Evolutionary conservation across 2,797 vertebrate genomes (phyloP).

Genomic region (Mormyrus proboscirostris): DNA sequence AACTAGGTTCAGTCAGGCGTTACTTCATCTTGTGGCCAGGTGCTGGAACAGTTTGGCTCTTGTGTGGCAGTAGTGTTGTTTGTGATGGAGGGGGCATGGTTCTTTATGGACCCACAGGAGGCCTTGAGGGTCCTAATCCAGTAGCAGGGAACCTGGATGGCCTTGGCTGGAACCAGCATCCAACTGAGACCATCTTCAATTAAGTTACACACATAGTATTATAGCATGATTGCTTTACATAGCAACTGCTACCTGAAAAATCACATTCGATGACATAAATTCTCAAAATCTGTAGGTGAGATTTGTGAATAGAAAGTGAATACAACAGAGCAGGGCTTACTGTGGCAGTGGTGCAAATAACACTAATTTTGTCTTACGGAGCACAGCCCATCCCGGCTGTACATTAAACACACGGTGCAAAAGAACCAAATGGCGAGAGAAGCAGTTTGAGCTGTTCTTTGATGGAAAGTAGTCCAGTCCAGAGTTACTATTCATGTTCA

Average conservation of each 20-base stretch:
- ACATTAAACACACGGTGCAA: not conserved
- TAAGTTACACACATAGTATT: not conserved
- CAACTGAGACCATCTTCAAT: not conserved
- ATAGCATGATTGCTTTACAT: not conserved
- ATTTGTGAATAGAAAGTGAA: not conserved
- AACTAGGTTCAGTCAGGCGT: not conserved
- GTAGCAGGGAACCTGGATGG: not conserved
- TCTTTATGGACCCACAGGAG: not conserved
- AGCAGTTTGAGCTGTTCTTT: not conserved
- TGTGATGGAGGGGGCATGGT: not conserved
- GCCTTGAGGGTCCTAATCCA: not conserved
- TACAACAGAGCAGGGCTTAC: not conserved
- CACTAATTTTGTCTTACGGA: not conserved
- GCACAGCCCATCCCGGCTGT: not conserved
- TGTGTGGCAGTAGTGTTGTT: not conserved
- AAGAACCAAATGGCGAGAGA: not conserved
- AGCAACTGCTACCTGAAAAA: not conserved
- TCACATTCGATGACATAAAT: not conserved
- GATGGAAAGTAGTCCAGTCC: not conserved
- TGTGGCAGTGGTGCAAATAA: not conserved
- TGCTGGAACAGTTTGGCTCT: not conserved
- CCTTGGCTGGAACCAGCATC: not conserved
- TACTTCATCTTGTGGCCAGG: not conserved
- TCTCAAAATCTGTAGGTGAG: not conserved
- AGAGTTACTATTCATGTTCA: slow-evolving; percentile 3